These are phyloP conservation scores for Centruroides vittatus DNA, from an alignment of 1,140 invertebrate species.

Conservation along the genomic window DNA sequence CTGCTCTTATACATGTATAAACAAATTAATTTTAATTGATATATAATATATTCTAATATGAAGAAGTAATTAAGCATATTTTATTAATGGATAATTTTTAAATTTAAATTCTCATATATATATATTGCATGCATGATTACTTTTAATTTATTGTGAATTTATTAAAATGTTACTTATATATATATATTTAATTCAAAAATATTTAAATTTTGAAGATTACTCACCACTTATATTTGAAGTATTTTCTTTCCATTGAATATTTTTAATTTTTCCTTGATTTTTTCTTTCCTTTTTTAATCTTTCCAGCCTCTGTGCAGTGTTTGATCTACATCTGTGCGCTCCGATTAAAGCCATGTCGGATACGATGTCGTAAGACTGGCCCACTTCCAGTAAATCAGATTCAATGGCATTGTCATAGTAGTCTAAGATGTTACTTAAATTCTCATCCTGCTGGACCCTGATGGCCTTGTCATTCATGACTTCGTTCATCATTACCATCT, in stretches of 20 bases:
- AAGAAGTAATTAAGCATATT: too few species aligned
- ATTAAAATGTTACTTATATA: too few species aligned
- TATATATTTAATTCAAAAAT: too few species aligned
- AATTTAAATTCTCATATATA: too few species aligned
- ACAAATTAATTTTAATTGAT: too few species aligned
- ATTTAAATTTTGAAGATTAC: background rate
- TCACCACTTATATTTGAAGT: background rate
- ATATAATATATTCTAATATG: too few species aligned
- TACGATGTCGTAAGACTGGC: conserved; percentile 31
- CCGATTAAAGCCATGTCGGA: conserved; percentile 52
- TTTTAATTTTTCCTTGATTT: conserved; percentile 35
- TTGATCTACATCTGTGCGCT: conserved; percentile 60
- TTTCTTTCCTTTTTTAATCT: conserved; percentile 74
- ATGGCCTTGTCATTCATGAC: conserved; percentile 29
- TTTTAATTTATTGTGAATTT: too few species aligned
- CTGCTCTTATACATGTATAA: too few species aligned
- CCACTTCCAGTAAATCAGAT: conserved; percentile 20
- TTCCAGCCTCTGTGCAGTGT: conserved; percentile 76
- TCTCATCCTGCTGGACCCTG: background rate
- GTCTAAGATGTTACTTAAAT: background rate
- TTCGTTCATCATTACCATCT: conserved; percentile 61
- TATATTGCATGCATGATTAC: too few species aligned
- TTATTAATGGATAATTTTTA: too few species aligned
- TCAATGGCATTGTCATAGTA: conserved; percentile 7
- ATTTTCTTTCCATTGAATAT: conserved; percentile 31